Percentiles rank a stretch among this genome's conserved stretches.
Evolutionary conservation across 53 echinoderm and acorn worm species (phyloP).

Genomic region (Zoroaster sp.): DNA sequence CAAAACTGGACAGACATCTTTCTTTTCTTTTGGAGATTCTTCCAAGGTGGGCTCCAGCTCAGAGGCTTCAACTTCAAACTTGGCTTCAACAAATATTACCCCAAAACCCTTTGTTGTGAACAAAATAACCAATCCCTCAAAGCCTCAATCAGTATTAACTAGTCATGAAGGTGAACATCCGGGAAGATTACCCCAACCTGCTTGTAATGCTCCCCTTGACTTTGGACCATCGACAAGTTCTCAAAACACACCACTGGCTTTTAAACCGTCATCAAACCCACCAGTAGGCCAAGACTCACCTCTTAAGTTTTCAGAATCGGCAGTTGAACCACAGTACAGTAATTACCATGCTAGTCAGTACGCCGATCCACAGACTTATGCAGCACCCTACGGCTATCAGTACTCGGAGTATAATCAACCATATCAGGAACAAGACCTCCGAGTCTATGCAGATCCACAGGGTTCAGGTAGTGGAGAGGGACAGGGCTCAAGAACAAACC

Average conservation of each 20-base stretch:
- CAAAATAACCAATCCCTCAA: neutral
- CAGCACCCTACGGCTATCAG: slow-evolving; percentile 1
- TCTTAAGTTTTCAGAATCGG: neutral
- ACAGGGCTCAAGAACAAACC: neutral
- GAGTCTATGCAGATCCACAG: neutral
- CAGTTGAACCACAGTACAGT: slow-evolving; percentile 4
- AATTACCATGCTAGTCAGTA: slow-evolving; percentile 26
- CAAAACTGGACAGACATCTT: neutral
- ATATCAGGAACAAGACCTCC: slow-evolving; percentile 40
- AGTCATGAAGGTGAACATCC: neutral
- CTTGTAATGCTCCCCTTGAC: neutral
- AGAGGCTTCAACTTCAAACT: neutral
- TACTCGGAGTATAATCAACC: slow-evolving; percentile 52
- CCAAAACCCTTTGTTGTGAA: neutral
- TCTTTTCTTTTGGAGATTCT: slow-evolving; percentile 38
- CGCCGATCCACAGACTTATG: slow-evolving; percentile 1
- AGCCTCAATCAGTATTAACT: neutral
- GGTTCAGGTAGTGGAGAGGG: neutral
- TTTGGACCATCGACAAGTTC: neutral
- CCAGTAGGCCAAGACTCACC: slow-evolving; percentile 8
- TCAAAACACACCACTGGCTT: slow-evolving; percentile 68
- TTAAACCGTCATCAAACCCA: slow-evolving; percentile 44
- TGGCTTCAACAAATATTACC: neutral
- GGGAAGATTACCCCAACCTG: neutral
- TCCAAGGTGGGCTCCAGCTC: neutral